Conservation (phyloP, 2,888 invertebrate species). For the Ischnura elegans region DNA sequence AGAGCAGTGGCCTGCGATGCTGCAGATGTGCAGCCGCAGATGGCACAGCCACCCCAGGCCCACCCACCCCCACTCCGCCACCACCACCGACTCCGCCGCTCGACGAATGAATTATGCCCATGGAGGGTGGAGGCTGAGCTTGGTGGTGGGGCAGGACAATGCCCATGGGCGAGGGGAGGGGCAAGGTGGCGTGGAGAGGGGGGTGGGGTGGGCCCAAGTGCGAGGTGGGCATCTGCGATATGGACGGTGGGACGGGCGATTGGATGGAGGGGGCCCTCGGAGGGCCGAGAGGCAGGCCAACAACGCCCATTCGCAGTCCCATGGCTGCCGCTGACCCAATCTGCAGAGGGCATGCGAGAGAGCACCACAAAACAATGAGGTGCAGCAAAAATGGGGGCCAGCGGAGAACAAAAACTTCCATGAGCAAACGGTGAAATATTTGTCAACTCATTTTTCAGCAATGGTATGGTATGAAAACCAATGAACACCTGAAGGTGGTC, state of each 20-base stretch:
- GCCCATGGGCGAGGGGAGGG: slow-evolving; percentile 30
- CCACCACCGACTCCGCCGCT: slow-evolving; percentile 38
- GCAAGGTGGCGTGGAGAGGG: slow-evolving; percentile 70
- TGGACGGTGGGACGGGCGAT: slow-evolving; percentile 65
- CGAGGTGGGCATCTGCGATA: slow-evolving; percentile 70
- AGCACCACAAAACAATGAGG: slow-evolving; percentile 46
- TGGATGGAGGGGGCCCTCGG: slow-evolving; percentile 76
- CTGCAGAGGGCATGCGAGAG: slow-evolving; percentile 53
- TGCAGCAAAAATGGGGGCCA: slow-evolving; percentile 42
- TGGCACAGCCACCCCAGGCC: slow-evolving; percentile 72
- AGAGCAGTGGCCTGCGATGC: slow-evolving; percentile 88
- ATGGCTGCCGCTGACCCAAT: slow-evolving; percentile 75
- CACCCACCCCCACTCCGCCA: slow-evolving; percentile 56
- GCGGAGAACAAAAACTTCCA: slow-evolving; percentile 54
- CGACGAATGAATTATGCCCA: slow-evolving; percentile 33
- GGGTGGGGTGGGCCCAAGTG: slow-evolving; percentile 70
- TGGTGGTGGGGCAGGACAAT: slow-evolving; percentile 43
- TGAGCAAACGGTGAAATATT: not conserved
- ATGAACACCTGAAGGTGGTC: not conserved
- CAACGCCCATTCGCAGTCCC: slow-evolving; percentile 76
- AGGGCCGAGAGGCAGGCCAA: slow-evolving; percentile 76
- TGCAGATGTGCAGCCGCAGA: slow-evolving; percentile 71
- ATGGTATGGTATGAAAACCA: not conserved
- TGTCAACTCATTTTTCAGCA: not conserved
- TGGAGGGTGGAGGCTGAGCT: slow-evolving; percentile 25